Base-by-base conservation (phyloP, 1,140 invertebrate species). In the Lethrus apterus region DNA sequence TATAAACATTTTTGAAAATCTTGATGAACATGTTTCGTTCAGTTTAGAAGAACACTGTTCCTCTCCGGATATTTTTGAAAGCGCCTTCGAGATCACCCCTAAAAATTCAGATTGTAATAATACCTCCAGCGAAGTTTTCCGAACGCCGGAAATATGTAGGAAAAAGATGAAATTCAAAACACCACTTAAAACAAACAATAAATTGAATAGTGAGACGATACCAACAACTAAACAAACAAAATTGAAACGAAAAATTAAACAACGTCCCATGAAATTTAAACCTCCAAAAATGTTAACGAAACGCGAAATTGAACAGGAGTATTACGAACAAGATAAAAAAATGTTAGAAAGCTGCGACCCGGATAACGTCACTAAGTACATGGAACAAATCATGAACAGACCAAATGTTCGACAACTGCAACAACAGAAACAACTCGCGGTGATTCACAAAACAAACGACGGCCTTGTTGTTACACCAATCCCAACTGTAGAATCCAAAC, bases 371-470 rank as follows among this genome's bases (percentile, higher is more conserved):
- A 33, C 47, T 2, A 58, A 55, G 55, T 56, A 54, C 36, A 44
- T 57, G 31, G 33, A 58, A 34, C 48, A 58, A 15, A 43, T 54
- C n/a, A 24, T 57, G 24, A 62, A 57, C n/a, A 51, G 62, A 24
- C 61, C 62, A 4, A 55, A 53, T 5, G 44, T 58, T 4, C 53
- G 44, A 30, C 59, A 62, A 33, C 49, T 64, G 3, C 53, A 60
- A 45, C 32, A 57, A 13, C 30, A 32, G 3, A 45, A 56, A 40
- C 52, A 52, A 41, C 17, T 64, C 9, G 54, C 52, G 2, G 50
- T 51, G 10, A 46, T 59, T 11, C 44, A 48, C 30, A 58, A 51
- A 51, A 60, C 55, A 0, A 23, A 38, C 10, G 29, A 54, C 8
- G 62, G 62, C 9, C 34, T 59, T 5, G 38, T 55, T 15, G 55